Evolutionary conservation across 1,140 invertebrate species (phyloP).

Genomic region (Semibalanus balanoides): DNA sequence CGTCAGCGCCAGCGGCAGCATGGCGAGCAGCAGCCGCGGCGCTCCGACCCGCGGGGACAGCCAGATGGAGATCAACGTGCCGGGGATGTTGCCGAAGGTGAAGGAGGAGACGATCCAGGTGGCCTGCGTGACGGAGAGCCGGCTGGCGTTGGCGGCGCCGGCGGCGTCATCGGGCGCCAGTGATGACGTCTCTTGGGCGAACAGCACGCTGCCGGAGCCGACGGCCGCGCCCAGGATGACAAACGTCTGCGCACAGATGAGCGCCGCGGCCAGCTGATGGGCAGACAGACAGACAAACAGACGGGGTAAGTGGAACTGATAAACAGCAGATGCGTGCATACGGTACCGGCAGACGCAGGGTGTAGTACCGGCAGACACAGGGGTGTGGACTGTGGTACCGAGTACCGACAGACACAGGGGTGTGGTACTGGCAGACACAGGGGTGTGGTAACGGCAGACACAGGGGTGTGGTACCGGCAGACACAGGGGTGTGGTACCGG

Average conservation of each 20-base stretch:
- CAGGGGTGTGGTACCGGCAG: too few relatives aligned
- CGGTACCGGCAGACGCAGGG: too few relatives aligned
- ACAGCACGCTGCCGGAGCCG: background rate
- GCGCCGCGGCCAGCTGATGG: background rate
- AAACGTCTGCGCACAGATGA: constrained; percentile 1
- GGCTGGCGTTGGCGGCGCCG: background rate
- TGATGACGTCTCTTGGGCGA: background rate
- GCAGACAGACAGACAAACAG: too few relatives aligned
- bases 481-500: too few relatives aligned
- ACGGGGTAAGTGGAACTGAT: too few relatives aligned
- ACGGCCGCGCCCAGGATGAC: background rate
- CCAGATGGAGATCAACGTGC: background rate
- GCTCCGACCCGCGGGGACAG: background rate
- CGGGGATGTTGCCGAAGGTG: background rate
- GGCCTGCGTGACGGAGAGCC: background rate
- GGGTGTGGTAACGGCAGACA: too few relatives aligned
- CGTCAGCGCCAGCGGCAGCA: background rate
- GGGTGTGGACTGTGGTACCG: too few relatives aligned
- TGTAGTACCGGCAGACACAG: too few relatives aligned
- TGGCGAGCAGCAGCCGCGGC: background rate
- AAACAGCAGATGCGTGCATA: too few relatives aligned
- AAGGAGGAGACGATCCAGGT: background rate
- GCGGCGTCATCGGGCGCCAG: background rate
- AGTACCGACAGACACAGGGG: too few relatives aligned
- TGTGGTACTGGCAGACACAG: too few relatives aligned